Evolutionary conservation across 2,113 vertebrate genomes (phyloP).

Genomic region (Peromyscus californicus): DNA sequence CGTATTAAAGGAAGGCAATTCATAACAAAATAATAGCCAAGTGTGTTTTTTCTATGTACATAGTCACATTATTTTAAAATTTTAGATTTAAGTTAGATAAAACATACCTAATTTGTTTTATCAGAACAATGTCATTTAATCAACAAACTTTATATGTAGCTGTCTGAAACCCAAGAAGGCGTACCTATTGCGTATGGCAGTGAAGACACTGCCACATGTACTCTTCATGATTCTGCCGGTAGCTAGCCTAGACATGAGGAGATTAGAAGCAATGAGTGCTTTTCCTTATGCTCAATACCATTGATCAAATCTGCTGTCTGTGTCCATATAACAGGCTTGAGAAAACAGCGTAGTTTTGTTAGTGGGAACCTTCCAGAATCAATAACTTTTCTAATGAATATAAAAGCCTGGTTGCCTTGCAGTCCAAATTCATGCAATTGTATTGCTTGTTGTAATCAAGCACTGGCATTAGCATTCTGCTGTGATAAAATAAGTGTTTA

Average conservation of each 20-base stretch:
- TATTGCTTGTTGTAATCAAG: conserved; percentile 72
- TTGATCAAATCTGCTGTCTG: conserved; percentile 78
- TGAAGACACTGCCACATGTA: accelerated
- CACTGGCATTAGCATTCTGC: conserved; percentile 59
- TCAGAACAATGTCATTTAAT: background rate
- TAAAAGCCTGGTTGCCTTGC: conserved; percentile 63
- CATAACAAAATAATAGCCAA: background rate
- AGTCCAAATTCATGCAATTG: conserved; percentile 54
- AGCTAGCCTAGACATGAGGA: conserved; percentile 39
- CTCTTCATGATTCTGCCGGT: background rate
- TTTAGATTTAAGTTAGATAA: too few relatives aligned
- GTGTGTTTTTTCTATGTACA: too few relatives aligned
- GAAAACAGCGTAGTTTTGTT: conserved; percentile 74
- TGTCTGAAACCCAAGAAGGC: background rate
- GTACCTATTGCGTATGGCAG: background rate
- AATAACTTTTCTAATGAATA: conserved; percentile 79
- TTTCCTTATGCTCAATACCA: conserved; percentile 74
- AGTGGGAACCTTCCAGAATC: conserved; percentile 75
- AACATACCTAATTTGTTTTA: background rate
- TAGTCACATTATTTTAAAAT: background rate
- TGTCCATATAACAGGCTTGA: conserved; percentile 53
- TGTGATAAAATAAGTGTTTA: conserved; percentile 74
- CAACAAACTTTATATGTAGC: background rate
- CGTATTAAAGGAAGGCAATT: background rate
- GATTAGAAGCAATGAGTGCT: conserved; percentile 64